A percentile compares a stretch with the other conserved stretches of the same genome.
These are phyloP conservation scores for Todiramphus chloris DNA, from an alignment of 2,113 vertebrate genomes.

Conservation along the genomic window DNA sequence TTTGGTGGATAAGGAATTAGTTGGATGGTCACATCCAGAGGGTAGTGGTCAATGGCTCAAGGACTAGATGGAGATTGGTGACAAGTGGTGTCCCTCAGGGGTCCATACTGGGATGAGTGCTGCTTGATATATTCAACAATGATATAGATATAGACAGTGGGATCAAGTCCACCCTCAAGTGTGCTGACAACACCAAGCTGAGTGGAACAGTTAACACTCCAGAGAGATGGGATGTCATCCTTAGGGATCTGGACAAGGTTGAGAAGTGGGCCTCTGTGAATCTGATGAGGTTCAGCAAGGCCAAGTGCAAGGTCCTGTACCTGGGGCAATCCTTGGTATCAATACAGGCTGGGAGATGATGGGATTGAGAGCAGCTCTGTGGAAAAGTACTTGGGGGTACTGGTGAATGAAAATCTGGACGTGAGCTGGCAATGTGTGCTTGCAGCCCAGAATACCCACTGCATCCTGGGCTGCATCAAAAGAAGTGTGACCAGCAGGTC, in stretches of 20 bases:
- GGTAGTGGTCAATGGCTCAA: background rate
- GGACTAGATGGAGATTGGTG: no score
- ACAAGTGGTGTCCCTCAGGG: no score
- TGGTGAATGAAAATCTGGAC: background rate
- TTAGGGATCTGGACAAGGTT: background rate
- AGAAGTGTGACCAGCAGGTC: background rate
- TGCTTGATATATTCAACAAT: no score
- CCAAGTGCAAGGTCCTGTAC: background rate
- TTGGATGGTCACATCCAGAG: background rate
- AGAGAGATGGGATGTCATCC: background rate
- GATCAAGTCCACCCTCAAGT: no score
- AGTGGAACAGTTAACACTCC: no score
- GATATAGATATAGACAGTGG: no score
- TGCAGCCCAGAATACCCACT: background rate
- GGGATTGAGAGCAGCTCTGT: background rate
- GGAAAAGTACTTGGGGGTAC: background rate
- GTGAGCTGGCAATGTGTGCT: background rate
- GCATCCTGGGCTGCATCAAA: background rate
- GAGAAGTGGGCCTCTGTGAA: background rate
- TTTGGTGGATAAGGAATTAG: no score
- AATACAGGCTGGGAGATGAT: background rate
- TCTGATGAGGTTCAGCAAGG: background rate
- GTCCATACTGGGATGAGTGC: no score
- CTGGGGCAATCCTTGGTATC: background rate
- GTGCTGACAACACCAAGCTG: no score